phyloP scores from a whole-genome alignment of 2,888 invertebrate genomes.

The Ceramica pisi region DNA sequence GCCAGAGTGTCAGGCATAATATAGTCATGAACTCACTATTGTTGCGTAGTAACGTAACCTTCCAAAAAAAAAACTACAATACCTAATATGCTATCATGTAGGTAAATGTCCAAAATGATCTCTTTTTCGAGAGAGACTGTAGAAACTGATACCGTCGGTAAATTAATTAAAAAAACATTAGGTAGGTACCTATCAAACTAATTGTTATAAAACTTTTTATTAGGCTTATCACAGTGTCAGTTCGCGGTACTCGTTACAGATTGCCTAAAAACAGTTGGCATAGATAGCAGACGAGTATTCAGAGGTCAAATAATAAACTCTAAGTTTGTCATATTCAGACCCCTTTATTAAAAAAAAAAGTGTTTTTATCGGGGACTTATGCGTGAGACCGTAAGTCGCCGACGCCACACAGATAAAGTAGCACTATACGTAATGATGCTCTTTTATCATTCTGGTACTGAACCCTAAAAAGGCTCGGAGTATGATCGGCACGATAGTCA shows the following conservation, averaged over 20 bases:
- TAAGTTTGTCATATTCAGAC: not conserved
- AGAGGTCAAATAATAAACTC: not conserved
- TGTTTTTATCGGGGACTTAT: too few species aligned
- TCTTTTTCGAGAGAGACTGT: not conserved
- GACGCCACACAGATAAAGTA: too few species aligned
- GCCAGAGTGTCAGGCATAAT: not conserved
- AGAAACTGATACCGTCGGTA: not conserved
- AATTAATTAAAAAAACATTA: not conserved
- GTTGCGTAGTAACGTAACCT: not conserved
- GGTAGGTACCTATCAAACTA: not conserved
- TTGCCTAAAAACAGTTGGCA: not conserved
- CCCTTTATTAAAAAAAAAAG: too few species aligned
- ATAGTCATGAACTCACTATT: too few species aligned
- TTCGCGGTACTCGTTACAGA: not conserved
- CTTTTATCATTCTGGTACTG: too few species aligned
- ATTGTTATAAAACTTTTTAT: too few species aligned
- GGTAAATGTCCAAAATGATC: not conserved
- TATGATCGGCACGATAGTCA: too few species aligned
- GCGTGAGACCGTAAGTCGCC: too few species aligned
- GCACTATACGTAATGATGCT: too few species aligned
- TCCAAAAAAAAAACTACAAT: not conserved
- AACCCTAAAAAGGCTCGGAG: too few species aligned
- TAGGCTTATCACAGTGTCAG: not conserved
- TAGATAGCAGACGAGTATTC: not conserved
- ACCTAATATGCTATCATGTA: too few species aligned